Conservation (phyloP, 2,797 vertebrate species). For the Peromyscus nudipes region DNA sequence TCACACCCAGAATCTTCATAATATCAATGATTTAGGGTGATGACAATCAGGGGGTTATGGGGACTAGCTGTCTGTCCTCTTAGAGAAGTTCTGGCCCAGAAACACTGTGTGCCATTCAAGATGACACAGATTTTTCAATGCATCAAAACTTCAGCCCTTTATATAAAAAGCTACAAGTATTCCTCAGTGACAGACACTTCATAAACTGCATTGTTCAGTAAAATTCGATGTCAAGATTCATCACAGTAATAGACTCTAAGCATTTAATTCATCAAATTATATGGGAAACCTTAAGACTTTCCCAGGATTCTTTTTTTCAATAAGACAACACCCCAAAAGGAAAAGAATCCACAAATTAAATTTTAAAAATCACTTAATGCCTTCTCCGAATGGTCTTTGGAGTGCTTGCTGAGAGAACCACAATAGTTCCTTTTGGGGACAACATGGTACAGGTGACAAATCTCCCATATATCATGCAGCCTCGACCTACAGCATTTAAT, state of each 20-base stretch:
- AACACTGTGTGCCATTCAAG: background rate
- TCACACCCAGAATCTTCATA: background rate
- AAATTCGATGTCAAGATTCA: background rate
- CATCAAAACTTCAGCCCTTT: conserved; percentile 9
- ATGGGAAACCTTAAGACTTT: conserved; percentile 32
- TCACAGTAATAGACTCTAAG: background rate
- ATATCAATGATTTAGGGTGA: background rate
- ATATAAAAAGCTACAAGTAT: conserved; percentile 4
- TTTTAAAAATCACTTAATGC: background rate
- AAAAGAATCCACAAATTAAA: conserved; percentile 56
- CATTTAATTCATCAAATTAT: conserved; percentile 43
- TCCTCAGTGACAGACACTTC: background rate
- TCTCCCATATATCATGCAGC: background rate
- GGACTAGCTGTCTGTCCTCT: background rate
- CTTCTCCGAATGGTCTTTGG: background rate
- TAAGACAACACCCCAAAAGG: background rate
- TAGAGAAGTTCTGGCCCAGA: background rate
- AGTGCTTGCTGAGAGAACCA: background rate
- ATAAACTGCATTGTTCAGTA: background rate
- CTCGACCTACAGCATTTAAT: background rate
- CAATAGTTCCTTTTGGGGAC: conserved; percentile 15
- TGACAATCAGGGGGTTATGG: background rate
- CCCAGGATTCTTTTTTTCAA: background rate
- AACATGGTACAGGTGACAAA: background rate
- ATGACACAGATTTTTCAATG: background rate